These are phyloP conservation scores for Macaria liturata DNA, from an alignment of 2,888 invertebrate genomes.

Conservation along the genomic window DNA sequence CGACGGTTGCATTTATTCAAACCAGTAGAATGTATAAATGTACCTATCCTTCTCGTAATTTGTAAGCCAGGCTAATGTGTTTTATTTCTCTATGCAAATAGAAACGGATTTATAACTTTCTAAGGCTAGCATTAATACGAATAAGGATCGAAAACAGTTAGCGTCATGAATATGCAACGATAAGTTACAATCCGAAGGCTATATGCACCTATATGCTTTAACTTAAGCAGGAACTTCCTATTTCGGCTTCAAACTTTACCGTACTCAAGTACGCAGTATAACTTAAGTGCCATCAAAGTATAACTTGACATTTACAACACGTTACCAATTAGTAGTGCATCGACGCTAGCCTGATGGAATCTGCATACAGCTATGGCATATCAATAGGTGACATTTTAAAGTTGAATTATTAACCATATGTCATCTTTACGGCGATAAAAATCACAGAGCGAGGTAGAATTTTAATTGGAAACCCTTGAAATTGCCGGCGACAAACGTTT, in stretches of 20 bases:
- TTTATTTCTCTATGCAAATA: slow-evolving; percentile 23
- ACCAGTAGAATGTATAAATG: not conserved
- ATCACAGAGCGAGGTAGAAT: slow-evolving; percentile 7
- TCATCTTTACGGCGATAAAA: slow-evolving; percentile 11
- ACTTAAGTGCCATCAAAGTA: not conserved
- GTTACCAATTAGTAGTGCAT: slow-evolving; percentile 19
- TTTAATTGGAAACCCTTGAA: slow-evolving; percentile 10
- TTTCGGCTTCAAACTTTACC: slow-evolving; percentile 7
- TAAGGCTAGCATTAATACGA: slow-evolving; percentile 21
- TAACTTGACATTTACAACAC: slow-evolving; percentile 10
- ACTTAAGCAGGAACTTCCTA: slow-evolving; percentile 19
- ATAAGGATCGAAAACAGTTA: slow-evolving; percentile 23
- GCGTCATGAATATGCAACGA: slow-evolving; percentile 26
- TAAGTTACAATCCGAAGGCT: slow-evolving; percentile 14
- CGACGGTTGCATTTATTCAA: not conserved
- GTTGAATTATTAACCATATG: slow-evolving; percentile 10
- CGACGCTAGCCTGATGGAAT: slow-evolving; percentile 12
- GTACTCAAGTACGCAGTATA: not conserved
- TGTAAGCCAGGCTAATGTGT: slow-evolving; percentile 12
- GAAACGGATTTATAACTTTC: slow-evolving; percentile 22
- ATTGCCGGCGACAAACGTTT: not conserved
- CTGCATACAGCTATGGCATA: slow-evolving; percentile 13
- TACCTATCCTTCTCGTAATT: slow-evolving; percentile 1
- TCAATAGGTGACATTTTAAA: slow-evolving; percentile 10
- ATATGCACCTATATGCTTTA: slow-evolving; percentile 8